Evolutionary conservation across 1,140 invertebrate genomes (phyloP).

Genomic region (Drosophila bocki): DNA sequence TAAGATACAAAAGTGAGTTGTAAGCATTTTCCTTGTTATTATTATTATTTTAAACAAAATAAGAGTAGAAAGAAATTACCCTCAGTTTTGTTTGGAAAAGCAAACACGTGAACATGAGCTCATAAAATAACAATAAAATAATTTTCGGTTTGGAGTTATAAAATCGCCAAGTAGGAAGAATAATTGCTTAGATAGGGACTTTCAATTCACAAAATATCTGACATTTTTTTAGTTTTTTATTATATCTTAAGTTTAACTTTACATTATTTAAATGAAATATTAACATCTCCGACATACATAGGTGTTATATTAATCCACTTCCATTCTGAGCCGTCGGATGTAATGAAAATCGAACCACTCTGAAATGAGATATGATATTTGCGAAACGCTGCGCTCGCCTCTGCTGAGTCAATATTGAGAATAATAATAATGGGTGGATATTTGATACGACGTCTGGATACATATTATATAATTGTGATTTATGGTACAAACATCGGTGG

Average conservation of each 20-base stretch:
- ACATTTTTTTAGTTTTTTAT: too few species aligned
- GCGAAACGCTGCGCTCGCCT: not conserved
- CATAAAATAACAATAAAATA: not conserved
- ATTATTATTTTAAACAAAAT: too few species aligned
- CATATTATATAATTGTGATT: conserved; percentile 46
- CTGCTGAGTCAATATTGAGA: conserved; percentile 28
- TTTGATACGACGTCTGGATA: conserved; percentile 35
- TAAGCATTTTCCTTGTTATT: too few species aligned
- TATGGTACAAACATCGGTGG: conserved; percentile 13
- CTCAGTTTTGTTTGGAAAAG: not conserved
- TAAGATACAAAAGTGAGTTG: too few species aligned
- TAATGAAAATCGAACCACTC: conserved; percentile 2
- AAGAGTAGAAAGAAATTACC: too few species aligned
- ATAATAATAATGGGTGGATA: conserved; percentile 52
- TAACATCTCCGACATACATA: too few species aligned
- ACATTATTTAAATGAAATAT: not conserved
- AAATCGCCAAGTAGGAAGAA: too few species aligned
- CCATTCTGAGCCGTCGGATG: not conserved
- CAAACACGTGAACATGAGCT: not conserved
- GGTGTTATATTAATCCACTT: not conserved
- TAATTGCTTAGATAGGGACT: not conserved
- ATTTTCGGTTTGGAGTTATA: not conserved
- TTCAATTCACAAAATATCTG: not conserved
- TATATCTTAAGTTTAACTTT: not conserved
- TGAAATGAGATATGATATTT: not conserved